Conservation (phyloP, 30 jellyfish, hydroid and myxozoan species). For the Aurelia sp. region DNA sequence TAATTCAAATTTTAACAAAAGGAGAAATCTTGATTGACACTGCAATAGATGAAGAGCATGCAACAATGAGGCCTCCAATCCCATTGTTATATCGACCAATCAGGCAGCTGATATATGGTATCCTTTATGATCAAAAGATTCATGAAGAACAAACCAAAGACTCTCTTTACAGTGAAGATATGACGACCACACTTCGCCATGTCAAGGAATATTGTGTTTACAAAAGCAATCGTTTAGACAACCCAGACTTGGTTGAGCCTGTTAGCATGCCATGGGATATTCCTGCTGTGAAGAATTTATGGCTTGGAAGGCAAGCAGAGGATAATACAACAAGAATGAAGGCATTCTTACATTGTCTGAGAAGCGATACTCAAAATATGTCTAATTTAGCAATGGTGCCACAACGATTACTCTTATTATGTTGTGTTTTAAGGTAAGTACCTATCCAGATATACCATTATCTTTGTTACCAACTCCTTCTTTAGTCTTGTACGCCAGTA, state of each 20-base stretch:
- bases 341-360: constrained; percentile 87
- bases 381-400: constrained; percentile 90
- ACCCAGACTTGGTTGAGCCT: constrained; percentile 82
- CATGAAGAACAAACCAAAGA: constrained; percentile 33
- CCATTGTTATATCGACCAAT: constrained; percentile 90
- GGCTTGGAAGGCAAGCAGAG: constrained; percentile 94
- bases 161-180: constrained; percentile 25
- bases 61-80: constrained; percentile 84
- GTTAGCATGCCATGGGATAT: constrained; percentile 84
- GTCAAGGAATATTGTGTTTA: constrained; percentile 89
- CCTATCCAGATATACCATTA: no score
- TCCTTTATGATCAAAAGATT: constrained; percentile 82
- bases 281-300: constrained; percentile 86
- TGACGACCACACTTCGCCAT: constrained; percentile 4
- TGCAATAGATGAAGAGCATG: constrained; percentile 82
- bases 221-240: constrained; percentile 63
- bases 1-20: constrained; percentile 72
- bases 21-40: constrained; percentile 80
- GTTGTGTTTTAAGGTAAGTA: constrained; percentile 93
- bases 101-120: constrained; percentile 89
- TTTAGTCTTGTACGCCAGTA: no score
- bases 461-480: no score
- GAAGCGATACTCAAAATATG: constrained; percentile 86
- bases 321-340: constrained; percentile 86
- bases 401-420: constrained; percentile 75